Evolutionary conservation across 1,140 invertebrate species (phyloP).

Genomic region (Zaprionus lachaisei): DNA sequence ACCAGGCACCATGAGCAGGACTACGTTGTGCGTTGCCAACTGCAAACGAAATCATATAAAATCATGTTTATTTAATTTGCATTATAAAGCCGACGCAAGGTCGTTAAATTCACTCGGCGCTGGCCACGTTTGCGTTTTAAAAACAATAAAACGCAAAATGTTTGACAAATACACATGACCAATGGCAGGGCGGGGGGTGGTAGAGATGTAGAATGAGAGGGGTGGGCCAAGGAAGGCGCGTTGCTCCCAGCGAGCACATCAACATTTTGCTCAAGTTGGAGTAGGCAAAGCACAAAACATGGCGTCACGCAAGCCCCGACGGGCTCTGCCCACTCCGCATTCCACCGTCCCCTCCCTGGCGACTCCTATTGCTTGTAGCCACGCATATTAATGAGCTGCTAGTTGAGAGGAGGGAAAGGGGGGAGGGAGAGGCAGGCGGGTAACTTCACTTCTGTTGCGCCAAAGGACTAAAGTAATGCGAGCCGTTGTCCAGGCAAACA

Average conservation of each 20-base stretch:
- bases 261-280: conserved; percentile 33
- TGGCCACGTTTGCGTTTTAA: conserved; percentile 66
- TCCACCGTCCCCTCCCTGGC: neutral
- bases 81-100: conserved; percentile 60
- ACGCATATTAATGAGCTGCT: conserved; percentile 32
- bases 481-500: conserved; percentile 24
- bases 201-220: neutral
- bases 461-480: conserved; percentile 24
- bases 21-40: neutral
- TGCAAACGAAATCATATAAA: conserved; percentile 70
- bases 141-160: conserved; percentile 80
- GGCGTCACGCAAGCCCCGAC: conserved; percentile 63
- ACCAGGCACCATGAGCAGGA: conserved; percentile 25
- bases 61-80: conserved; percentile 83
- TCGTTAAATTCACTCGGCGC: conserved; percentile 68
- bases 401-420: neutral
- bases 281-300: conserved; percentile 6
- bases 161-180: conserved; percentile 70
- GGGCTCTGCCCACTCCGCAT: conserved; percentile 10
- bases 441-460: neutral
- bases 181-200: conserved; percentile 41
- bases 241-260: conserved; percentile 33
- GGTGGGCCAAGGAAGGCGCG: conserved; percentile 5
- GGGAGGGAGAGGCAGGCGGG: neutral
- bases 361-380: neutral